phyloP scores from a whole-genome alignment of 37 sponge, comb jelly and placozoan species.

The Aplysina aerophoba region DNA sequence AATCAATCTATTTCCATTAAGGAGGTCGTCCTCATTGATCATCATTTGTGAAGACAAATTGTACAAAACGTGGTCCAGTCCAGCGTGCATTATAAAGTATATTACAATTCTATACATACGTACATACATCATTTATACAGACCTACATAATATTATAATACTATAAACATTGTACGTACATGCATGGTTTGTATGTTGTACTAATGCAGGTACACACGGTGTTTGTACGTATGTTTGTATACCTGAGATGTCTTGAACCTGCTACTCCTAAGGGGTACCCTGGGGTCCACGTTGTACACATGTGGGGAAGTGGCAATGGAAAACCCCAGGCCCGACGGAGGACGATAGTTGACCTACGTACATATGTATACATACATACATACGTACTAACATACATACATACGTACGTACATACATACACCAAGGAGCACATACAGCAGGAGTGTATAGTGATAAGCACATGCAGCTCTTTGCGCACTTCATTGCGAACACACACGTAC shows the following conservation, averaged over 20 bases:
- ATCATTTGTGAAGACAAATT: too few species aligned
- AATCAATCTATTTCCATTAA: too few species aligned
- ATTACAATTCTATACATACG: neutral
- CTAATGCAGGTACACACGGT: neutral
- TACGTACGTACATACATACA: too few species aligned
- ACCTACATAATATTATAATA: neutral
- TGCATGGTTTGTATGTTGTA: too few species aligned
- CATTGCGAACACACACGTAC: too few species aligned
- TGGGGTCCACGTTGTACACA: slow-evolving; percentile 61
- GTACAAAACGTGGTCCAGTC: too few species aligned
- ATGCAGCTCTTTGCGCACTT: too few species aligned
- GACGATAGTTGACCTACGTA: slow-evolving; percentile 61
- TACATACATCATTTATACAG: neutral
- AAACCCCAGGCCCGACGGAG: slow-evolving; percentile 41
- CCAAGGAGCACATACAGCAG: too few species aligned
- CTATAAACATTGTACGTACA: neutral
- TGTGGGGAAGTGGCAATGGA: slow-evolving; percentile 46
- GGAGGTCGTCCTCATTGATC: too few species aligned
- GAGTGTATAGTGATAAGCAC: too few species aligned
- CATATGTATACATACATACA: neutral
- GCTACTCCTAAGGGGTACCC: slow-evolving; percentile 10
- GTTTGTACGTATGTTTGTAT: neutral
- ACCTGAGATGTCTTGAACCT: slow-evolving; percentile 26
- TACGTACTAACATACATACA: neutral
- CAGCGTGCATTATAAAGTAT: too few species aligned